Evolutionary conservation across 2,888 invertebrate genomes (phyloP), one percentile per base, ranked within the genome.

Genomic region (Thymelicus sylvestris): DNA sequence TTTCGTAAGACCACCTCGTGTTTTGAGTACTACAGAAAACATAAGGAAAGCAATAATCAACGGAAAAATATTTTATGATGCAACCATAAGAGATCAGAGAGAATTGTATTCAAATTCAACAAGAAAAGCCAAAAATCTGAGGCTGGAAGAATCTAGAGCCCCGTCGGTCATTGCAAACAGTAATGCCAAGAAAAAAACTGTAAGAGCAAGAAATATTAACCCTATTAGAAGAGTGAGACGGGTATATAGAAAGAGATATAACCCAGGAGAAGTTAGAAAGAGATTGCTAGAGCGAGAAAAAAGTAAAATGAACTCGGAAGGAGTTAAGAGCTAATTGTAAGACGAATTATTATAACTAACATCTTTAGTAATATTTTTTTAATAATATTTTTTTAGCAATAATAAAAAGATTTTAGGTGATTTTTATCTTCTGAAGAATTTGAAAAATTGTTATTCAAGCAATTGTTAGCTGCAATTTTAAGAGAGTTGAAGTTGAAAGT

Each of bases 251-350:
- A 92, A 92, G 77, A 91, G 88, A 75, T 94, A 94, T 74, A 93
- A 94, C 63, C 94, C 94, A n/a, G 92, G 89, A 0, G 94, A 93
- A 85, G 94, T 94, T 7, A 91, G 94, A 82, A 88, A 88, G 80
- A 83, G 94, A 78, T 84, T 94, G 80, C 79, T 94, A 70, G 93
- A 93, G 75, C 86, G 89, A 79, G 93, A 94, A 63, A 91, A 81
- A 65, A 87, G 76, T 81, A 83, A 81, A 75, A 86, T 55, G 0
- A 85, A 73, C 71, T 82, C 55, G 60, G 74, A 73, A 52, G 44
- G 64, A 59, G 69, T 65, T 61, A 73, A 77, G 72, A 76, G 74
- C 57, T 76, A 73, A 73, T 38, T 38, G 8, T 69, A 19, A 19
- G 50, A 61, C 60, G 50, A 71, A 66, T 62, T 59, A 71, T 41